Conservation (phyloP, 2,888 invertebrate genomes). For the Tetragonisca angustula region DNA sequence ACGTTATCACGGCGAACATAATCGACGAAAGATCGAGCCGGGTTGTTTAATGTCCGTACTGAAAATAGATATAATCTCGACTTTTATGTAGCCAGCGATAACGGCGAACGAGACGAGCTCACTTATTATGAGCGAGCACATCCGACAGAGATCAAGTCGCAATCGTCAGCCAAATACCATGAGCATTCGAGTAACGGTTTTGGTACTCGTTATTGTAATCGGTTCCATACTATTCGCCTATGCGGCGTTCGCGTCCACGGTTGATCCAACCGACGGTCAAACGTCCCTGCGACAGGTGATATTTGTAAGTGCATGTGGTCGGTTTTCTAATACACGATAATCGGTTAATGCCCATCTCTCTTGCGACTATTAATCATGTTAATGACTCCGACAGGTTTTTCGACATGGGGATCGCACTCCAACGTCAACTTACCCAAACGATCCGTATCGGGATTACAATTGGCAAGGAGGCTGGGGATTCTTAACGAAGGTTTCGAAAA, state of each 20-base stretch:
- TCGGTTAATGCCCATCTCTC: background rate
- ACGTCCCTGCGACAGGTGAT: constrained; percentile 69
- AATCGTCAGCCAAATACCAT: constrained; percentile 69
- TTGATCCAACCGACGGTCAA: background rate
- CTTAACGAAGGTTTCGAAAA: constrained; percentile 88
- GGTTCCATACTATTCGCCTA: constrained; percentile 74
- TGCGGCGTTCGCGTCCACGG: constrained; percentile 69
- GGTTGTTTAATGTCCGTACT: no score
- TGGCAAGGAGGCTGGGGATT: constrained; percentile 94
- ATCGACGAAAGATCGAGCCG: no score
- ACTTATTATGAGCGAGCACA: constrained; percentile 61
- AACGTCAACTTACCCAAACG: constrained; percentile 90
- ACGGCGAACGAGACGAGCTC: constrained; percentile 18
- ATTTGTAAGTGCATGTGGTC: constrained; percentile 72
- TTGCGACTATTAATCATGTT: background rate
- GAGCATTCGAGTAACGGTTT: constrained; percentile 69
- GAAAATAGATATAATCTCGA: no score
- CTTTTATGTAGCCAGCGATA: background rate
- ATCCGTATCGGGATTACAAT: constrained; percentile 90
- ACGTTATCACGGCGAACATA: no score
- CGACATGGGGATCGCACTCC: constrained; percentile 95
- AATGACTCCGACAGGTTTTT: constrained; percentile 86
- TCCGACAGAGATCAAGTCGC: constrained; percentile 54
- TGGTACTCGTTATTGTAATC: constrained; percentile 72
- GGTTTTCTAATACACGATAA: no score